Base-by-base conservation (phyloP, 2,113 vertebrate species). In the western clawed frog (Xenopus tropicalis) region DNA sequence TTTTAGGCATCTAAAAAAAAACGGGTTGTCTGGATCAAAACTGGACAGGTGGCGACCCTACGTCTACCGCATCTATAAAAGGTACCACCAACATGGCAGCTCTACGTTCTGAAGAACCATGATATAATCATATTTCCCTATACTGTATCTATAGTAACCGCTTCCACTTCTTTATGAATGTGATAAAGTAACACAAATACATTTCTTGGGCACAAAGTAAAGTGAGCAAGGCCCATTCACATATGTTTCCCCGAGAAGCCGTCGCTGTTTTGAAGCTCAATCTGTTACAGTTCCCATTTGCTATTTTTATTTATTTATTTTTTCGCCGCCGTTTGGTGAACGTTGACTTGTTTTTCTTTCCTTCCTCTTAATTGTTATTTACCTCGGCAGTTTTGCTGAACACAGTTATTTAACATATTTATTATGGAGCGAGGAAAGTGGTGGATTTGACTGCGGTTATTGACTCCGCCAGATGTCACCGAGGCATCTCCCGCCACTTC, bases 381-480 rank as follows among this genome's bases (percentile, higher is more conserved):
- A 52, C 16, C 70, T 37, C 29, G 10, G 29, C 29, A 37, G 29
- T 78, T 78, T 77, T 78, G 78, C 84, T 81, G 69, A 79, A 80
- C 80, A 74, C 83, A 85, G 84, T 84, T 73, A 82, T 82, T 79
- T 79, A 69, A 68, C 63, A 24, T 78, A 70, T 82, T 83, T 82
- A 85, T 82, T 82, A 84, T 82, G 82, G 84, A 85, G 79, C 80
- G 69, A 74, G 70, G 78, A 79, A 81, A 78, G 29, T 21, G 66
- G 78, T 69, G 70, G 79, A 75, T 78, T 74, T 77, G 76, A 81
- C 78, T 61, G 23, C 77, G 52, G 12, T 61, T 57, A 16, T 79
- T 82, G 67, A 79, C 57, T 62, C 75, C 70, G 43, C 79, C 79
- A 76, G 80, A 81, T 81, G 82, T 69, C 81, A 72, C 58, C 77